A percentile compares a stretch with the other conserved stretches of the same genome.
These are phyloP conservation scores for Chloroceryle aenea DNA, from an alignment of 2,113 vertebrate genomes.

Conservation along the genomic window DNA sequence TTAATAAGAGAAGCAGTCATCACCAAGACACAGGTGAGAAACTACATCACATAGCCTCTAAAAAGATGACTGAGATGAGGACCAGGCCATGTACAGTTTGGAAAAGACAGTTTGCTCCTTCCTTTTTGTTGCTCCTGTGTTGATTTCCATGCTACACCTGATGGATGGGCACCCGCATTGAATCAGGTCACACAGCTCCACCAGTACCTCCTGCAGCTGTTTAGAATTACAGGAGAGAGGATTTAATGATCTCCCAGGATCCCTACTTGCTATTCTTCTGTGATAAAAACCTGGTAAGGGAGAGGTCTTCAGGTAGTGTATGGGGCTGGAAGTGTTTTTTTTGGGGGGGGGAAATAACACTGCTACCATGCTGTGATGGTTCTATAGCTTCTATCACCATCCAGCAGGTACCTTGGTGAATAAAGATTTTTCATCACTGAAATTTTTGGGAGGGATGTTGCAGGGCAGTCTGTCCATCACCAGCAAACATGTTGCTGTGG, in stretches of 20 bases:
- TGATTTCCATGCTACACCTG: not conserved
- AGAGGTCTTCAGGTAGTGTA: not conserved
- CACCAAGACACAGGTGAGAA: not conserved
- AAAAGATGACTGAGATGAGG: not conserved
- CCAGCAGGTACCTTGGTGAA: not conserved
- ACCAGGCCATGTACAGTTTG: not conserved
- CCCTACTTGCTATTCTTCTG: not conserved
- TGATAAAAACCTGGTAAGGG: not conserved
- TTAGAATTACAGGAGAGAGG: not conserved
- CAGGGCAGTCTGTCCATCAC: not conserved
- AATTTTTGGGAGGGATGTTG: not conserved
- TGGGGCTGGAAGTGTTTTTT: rapidly evolving
- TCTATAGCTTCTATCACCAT: not conserved
- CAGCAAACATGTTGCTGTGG: not conserved
- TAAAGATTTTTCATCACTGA: not conserved
- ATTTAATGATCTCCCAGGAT: not conserved
- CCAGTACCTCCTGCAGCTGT: not conserved
- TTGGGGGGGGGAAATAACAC: not conserved
- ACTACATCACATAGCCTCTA: not conserved
- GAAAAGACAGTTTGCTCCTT: not conserved
- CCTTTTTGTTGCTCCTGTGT: not conserved
- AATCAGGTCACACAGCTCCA: not conserved
- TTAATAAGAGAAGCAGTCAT: rapidly evolving
- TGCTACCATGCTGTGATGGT: too few species aligned
- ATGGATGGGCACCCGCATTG: too few species aligned